A percentile compares a stretch with the other conserved stretches of the same genome.
Evolutionary conservation across 2,797 vertebrate genomes (phyloP).

Genomic region (Capromys pilorides): DNA sequence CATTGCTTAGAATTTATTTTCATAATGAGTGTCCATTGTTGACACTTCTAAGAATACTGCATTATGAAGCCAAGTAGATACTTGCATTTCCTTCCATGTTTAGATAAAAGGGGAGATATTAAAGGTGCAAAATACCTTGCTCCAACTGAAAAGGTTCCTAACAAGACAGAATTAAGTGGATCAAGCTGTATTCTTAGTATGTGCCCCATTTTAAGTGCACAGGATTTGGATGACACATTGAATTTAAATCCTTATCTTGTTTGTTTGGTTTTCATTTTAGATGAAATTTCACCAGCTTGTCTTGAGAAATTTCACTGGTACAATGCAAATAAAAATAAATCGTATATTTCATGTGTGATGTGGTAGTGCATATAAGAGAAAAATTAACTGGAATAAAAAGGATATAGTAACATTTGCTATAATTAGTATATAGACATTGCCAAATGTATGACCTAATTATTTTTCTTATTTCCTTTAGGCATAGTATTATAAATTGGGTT

Average conservation of each 20-base stretch:
- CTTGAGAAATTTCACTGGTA: neutral
- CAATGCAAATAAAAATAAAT: neutral
- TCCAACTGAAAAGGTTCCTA: neutral
- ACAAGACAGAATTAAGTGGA: neutral
- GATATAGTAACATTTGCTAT: neutral
- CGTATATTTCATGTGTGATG: neutral
- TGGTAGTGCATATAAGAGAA: conserved; percentile 12
- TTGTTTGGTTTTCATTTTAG: neutral
- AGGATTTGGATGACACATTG: neutral
- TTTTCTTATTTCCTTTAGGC: conserved; percentile 52
- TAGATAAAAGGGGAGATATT: neutral
- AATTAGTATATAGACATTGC: conserved; percentile 53
- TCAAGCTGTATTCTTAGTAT: neutral
- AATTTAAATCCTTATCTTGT: neutral
- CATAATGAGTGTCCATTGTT: neutral
- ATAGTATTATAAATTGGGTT: conserved; percentile 53
- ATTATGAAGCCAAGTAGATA: neutral
- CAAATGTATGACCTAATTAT: conserved; percentile 67
- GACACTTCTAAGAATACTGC: neutral
- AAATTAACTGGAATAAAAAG: conserved; percentile 48
- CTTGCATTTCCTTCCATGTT: neutral
- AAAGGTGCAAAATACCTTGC: neutral
- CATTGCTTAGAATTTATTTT: neutral
- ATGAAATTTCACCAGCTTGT: neutral
- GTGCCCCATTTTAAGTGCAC: neutral